Percentiles rank a stretch among this genome's conserved stretches.
Evolutionary conservation across 2,113 vertebrate genomes (phyloP).

Genomic region (Ahaetulla prasina): DNA sequence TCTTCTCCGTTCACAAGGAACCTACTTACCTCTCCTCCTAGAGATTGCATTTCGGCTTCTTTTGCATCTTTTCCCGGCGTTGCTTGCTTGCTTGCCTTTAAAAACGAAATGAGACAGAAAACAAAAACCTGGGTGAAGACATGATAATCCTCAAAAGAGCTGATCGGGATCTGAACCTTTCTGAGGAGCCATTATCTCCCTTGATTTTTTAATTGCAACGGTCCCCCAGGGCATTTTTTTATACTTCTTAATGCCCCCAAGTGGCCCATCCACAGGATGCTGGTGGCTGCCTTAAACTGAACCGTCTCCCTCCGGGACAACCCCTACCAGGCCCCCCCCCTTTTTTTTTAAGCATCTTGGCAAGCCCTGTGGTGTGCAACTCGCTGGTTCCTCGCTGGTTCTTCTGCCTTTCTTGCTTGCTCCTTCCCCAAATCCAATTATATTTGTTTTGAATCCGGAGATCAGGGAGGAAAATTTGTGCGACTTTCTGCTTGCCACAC

Average conservation of each 20-base stretch:
- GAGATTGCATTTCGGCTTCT: accelerated
- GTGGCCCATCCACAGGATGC: neutral
- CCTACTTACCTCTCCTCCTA: neutral
- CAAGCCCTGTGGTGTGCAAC: neutral
- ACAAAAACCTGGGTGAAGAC: neutral
- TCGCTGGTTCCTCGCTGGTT: slow-evolving; percentile 12
- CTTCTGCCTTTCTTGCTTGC: slow-evolving; percentile 26
- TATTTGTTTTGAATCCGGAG: slow-evolving; percentile 48
- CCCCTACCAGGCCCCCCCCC: slow-evolving; percentile 6
- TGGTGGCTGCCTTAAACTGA: neutral
- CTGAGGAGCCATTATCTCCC: neutral
- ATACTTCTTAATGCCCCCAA: neutral
- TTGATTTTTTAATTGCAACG: slow-evolving; percentile 5
- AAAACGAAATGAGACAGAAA: too few species aligned
- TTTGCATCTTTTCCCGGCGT: neutral
- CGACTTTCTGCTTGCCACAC: slow-evolving; percentile 34
- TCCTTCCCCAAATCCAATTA: slow-evolving; percentile 50
- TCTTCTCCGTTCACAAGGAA: too few species aligned
- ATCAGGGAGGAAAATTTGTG: slow-evolving; percentile 49
- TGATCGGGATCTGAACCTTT: neutral
- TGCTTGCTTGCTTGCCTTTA: neutral
- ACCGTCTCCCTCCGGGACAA: neutral
- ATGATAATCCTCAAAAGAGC: neutral
- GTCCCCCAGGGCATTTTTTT: neutral
- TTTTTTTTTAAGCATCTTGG: neutral